Conservation (phyloP, 2,113 vertebrate genomes). For the Sinocyclocheilus grahami region DNA sequence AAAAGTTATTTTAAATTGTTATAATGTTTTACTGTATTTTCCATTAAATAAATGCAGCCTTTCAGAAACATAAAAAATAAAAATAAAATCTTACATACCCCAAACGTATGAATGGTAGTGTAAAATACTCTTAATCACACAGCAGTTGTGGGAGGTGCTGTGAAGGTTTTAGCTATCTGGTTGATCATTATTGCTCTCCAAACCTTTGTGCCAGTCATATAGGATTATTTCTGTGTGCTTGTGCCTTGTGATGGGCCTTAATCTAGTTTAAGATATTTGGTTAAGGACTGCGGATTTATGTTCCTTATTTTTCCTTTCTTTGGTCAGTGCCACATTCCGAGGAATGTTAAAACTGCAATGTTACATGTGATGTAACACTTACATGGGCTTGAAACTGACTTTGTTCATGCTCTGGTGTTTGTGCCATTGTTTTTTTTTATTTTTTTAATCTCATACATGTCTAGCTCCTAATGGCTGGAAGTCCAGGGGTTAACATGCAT, state of each 20-base stretch:
- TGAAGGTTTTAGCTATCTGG: conserved; percentile 8
- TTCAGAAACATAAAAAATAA: background rate
- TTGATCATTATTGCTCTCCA: conserved; percentile 7
- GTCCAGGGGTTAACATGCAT: conserved; percentile 10
- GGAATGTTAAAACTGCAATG: conserved; percentile 59
- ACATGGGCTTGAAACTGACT: background rate
- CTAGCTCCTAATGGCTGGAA: background rate
- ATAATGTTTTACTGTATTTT: background rate
- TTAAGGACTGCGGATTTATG: background rate
- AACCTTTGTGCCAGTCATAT: background rate
- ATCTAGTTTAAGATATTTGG: conserved; percentile 33
- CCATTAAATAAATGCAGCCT: background rate
- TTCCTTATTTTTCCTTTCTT: background rate
- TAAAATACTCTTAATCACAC: background rate
- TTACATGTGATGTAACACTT: conserved; percentile 41
- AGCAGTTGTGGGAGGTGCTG: background rate
- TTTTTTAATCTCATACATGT: background rate
- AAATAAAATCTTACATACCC: background rate
- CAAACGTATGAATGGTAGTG: background rate
- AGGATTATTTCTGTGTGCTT: conserved; percentile 33
- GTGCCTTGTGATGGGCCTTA: conserved; percentile 48
- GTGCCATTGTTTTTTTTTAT: conserved; percentile 62
- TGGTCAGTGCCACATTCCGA: conserved; percentile 60
- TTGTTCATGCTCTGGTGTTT: conserved; percentile 46
- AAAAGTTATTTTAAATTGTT: background rate